Evolutionary conservation across 2,888 invertebrate species (phyloP).

Genomic region (Mimumesa dahlbomi): DNA sequence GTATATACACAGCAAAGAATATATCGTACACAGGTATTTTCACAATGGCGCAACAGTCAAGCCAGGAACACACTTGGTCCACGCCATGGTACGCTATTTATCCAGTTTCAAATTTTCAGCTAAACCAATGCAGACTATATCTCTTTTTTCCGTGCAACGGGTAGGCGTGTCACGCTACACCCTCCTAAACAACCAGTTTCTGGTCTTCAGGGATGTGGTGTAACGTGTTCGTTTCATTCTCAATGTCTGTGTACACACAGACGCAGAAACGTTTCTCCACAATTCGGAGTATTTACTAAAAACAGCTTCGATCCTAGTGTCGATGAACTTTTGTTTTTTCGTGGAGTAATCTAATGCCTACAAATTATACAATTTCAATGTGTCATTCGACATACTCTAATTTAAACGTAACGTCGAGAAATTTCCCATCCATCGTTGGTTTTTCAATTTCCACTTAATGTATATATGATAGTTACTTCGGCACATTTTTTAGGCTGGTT

Average conservation of each 20-base stretch:
- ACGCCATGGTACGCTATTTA: slow-evolving; percentile 53
- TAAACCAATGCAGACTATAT: slow-evolving; percentile 38
- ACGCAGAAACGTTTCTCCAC: neutral
- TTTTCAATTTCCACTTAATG: slow-evolving; percentile 20
- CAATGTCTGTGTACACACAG: neutral
- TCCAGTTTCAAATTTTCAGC: slow-evolving; percentile 31
- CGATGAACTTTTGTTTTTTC: slow-evolving; percentile 23
- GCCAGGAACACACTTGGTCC: slow-evolving; percentile 61
- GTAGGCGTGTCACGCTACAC: slow-evolving; percentile 23
- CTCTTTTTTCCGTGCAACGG: slow-evolving; percentile 14
- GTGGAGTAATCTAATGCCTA: slow-evolving; percentile 20
- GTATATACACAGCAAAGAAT: slow-evolving; percentile 62
- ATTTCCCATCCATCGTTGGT: slow-evolving; percentile 28
- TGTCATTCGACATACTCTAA: slow-evolving; percentile 38
- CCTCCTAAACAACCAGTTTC: slow-evolving; percentile 8
- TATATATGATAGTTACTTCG: slow-evolving; percentile 7
- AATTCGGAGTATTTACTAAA: slow-evolving; percentile 12
- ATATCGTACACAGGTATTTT: slow-evolving; percentile 52
- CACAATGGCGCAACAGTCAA: slow-evolving; percentile 58
- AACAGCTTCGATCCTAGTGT: slow-evolving; percentile 9
- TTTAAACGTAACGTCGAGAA: slow-evolving; percentile 26
- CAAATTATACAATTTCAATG: slow-evolving; percentile 38
- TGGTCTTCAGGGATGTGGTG: slow-evolving; percentile 22
- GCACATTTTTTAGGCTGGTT: slow-evolving; percentile 7
- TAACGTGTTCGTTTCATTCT: neutral